Conservation (phyloP, 2,113 vertebrate species). For the Corvus hawaiiensis region DNA sequence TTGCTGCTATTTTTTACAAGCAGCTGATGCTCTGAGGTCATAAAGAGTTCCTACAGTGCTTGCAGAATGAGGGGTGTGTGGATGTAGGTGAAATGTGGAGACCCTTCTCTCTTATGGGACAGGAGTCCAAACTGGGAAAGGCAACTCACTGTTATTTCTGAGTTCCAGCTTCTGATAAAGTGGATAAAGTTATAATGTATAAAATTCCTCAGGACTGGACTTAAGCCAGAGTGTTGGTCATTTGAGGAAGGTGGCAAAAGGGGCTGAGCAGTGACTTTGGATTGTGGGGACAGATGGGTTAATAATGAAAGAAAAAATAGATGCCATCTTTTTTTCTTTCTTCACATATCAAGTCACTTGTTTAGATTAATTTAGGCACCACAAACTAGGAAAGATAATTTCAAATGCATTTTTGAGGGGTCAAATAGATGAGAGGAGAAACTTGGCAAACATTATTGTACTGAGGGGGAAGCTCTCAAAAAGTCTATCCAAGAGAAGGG, state of each 20-base stretch:
- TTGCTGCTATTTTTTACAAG: neutral
- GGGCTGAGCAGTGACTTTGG: neutral
- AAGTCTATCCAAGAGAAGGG: neutral
- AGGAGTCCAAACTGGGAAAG: neutral
- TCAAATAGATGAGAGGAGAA: neutral
- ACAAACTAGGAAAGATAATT: neutral
- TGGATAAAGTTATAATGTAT: neutral
- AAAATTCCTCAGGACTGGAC: neutral
- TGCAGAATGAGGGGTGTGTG: neutral
- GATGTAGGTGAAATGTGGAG: neutral
- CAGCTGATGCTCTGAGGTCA: neutral
- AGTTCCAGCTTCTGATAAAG: neutral
- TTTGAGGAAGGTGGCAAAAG: neutral
- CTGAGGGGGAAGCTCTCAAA: neutral
- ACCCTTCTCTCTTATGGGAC: neutral
- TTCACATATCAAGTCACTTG: fast-evolving
- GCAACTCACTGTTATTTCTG: neutral
- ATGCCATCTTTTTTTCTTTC: neutral
- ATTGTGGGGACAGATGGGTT: neutral
- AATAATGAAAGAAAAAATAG: neutral
- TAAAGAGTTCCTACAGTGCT: neutral
- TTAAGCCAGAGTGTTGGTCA: neutral
- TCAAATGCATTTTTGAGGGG: neutral
- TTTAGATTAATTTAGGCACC: neutral
- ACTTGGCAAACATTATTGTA: neutral